Evolutionary conservation across 2,113 vertebrate species (phyloP).

Genomic region (Raphicerus campestris): DNA sequence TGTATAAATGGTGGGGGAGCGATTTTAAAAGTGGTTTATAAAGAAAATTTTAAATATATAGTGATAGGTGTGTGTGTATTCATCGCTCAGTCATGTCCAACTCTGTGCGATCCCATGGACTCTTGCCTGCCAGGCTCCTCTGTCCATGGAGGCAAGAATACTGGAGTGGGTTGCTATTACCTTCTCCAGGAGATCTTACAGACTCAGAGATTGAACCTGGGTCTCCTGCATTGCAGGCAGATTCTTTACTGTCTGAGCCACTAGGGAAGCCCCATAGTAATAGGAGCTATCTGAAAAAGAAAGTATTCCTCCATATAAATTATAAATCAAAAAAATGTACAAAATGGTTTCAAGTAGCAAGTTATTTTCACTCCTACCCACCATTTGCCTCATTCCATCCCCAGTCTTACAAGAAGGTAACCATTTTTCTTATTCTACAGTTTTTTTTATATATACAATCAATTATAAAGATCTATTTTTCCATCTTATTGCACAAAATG

Average conservation of each 20-base stretch:
- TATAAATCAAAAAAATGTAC: background rate
- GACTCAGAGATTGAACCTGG: background rate
- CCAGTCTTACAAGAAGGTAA: background rate
- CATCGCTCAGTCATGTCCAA: background rate
- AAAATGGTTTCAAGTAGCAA: background rate
- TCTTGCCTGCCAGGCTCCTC: background rate
- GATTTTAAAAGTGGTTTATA: background rate
- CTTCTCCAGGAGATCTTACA: background rate
- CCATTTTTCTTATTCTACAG: background rate
- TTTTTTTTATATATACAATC: background rate
- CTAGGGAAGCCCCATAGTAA: background rate
- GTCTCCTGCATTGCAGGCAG: background rate
- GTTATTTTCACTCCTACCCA: background rate
- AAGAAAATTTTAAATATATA: background rate
- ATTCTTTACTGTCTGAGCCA: background rate
- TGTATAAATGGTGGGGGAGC: background rate
- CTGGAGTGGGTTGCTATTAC: background rate
- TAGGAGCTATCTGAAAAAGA: background rate
- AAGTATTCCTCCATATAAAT: background rate
- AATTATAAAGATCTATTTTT: background rate
- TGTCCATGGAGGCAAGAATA: background rate
- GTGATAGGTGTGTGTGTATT: background rate
- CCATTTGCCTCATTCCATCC: background rate
- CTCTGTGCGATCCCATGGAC: background rate
- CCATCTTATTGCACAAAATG: background rate